Conservation (phyloP, 2,797 vertebrate species). For the Rhinichthys osculus region DNA sequence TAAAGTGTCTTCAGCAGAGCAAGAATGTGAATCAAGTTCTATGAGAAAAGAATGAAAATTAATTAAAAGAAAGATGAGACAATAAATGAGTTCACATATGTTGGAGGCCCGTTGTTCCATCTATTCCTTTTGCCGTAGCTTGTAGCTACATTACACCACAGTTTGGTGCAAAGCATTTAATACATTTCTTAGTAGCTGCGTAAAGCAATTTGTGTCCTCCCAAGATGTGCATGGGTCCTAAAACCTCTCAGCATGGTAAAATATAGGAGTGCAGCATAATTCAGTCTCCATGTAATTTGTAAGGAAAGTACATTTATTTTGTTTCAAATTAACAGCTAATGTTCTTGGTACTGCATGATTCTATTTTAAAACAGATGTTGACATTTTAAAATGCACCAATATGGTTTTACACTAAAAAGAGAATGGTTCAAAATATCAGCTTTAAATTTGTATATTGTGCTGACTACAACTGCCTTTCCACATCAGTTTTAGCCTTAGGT, state of each 20-base stretch:
- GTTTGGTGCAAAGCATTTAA: not conserved
- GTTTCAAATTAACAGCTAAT: not conserved
- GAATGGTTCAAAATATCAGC: not conserved
- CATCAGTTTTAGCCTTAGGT: not conserved
- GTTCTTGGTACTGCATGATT: not conserved
- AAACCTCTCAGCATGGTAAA: not conserved
- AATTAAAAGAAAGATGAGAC: not conserved
- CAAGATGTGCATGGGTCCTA: not conserved
- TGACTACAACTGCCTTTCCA: not conserved
- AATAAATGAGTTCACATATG: not conserved
- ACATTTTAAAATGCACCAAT: conserved; percentile 12
- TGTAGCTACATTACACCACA: not conserved
- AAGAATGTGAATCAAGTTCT: not conserved
- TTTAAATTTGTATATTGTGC: conserved; percentile 7
- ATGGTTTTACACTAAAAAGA: not conserved
- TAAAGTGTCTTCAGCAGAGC: not conserved
- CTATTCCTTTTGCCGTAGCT: not conserved
- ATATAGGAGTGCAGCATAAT: not conserved
- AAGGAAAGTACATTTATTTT: not conserved
- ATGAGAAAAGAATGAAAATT: not conserved
- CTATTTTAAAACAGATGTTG: not conserved
- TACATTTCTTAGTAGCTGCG: not conserved
- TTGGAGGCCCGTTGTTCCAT: not conserved
- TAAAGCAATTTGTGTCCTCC: not conserved
- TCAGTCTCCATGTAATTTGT: not conserved